Percentiles rank a stretch among this genome's conserved stretches.
These are phyloP conservation scores for Drepana arcuata DNA, from an alignment of 1,140 invertebrate genomes.

Conservation along the genomic window DNA sequence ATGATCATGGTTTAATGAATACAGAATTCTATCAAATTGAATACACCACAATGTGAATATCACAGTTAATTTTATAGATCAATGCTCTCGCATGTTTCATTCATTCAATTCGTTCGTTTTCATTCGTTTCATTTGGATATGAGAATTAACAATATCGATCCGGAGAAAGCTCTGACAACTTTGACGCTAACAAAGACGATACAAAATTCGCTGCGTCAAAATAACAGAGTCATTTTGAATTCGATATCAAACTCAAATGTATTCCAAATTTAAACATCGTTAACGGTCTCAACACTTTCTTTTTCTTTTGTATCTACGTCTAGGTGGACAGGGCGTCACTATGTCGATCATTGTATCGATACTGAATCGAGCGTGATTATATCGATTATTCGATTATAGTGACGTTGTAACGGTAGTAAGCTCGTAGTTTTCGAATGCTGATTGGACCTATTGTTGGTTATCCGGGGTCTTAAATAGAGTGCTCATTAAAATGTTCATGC, in stretches of 20 bases:
- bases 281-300: slow-evolving; percentile 41
- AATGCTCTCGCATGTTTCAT: no score
- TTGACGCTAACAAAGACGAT: not conserved
- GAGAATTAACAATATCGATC: no score
- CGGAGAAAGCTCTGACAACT: slow-evolving; percentile 1
- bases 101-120: no score
- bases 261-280: slow-evolving; percentile 7
- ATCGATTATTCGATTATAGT: slow-evolving; percentile 5
- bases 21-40: no score
- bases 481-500: not conserved
- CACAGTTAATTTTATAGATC: no score
- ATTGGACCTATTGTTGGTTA: slow-evolving; percentile 1
- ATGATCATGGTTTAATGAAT: no score
- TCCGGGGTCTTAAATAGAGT: not conserved
- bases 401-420: not conserved
- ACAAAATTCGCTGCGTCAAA: not conserved
- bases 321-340: slow-evolving; percentile 36
- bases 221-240: slow-evolving; percentile 1
- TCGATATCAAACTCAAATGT: not conserved
- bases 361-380: slow-evolving; percentile 47
- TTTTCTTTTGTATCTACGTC: slow-evolving; percentile 43
- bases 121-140: no score
- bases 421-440: not conserved
- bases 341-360: slow-evolving; percentile 51
- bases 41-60: no score